Conservation (phyloP, 2,888 invertebrate species). For the Seira ritae region DNA sequence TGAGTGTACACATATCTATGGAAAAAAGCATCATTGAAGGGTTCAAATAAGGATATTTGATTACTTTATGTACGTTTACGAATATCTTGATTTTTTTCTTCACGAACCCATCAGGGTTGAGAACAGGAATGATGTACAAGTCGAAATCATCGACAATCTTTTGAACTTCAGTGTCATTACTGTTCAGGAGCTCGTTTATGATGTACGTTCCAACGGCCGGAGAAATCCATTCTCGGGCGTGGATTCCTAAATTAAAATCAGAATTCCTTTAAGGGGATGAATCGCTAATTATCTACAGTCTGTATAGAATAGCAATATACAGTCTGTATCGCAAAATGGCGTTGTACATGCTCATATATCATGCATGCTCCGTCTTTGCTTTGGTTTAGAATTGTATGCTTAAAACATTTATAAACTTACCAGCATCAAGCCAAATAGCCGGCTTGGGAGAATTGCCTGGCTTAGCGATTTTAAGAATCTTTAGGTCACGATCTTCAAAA, state of each 20-base stretch:
- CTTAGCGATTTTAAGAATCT: slow-evolving; percentile 79
- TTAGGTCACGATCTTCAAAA: slow-evolving; percentile 77
- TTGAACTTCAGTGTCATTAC: slow-evolving; percentile 78
- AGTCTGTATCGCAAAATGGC: not conserved
- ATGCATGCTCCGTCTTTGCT: no score
- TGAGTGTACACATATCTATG: slow-evolving; percentile 82
- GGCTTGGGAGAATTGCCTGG: slow-evolving; percentile 72
- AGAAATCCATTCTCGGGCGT: slow-evolving; percentile 83
- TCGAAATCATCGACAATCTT: slow-evolving; percentile 82
- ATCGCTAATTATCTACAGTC: no score
- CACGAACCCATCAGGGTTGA: slow-evolving; percentile 84
- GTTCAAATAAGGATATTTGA: not conserved
- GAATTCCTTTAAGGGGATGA: no score
- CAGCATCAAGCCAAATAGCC: slow-evolving; percentile 76
- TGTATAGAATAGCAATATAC: no score
- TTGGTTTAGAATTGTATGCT: not conserved
- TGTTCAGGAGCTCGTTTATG: slow-evolving; percentile 83
- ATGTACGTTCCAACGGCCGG: slow-evolving; percentile 84
- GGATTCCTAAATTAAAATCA: slow-evolving; percentile 44
- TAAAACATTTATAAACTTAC: slow-evolving; percentile 41
- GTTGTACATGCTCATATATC: not conserved
- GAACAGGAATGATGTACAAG: slow-evolving; percentile 85
- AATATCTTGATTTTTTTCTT: slow-evolving; percentile 6
- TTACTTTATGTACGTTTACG: not conserved
- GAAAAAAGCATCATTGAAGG: not conserved